Evolutionary conservation across 2,888 invertebrate species (phyloP), one percentile per base, ranked within the genome.

Genomic region (Clistopyga incitator): DNA sequence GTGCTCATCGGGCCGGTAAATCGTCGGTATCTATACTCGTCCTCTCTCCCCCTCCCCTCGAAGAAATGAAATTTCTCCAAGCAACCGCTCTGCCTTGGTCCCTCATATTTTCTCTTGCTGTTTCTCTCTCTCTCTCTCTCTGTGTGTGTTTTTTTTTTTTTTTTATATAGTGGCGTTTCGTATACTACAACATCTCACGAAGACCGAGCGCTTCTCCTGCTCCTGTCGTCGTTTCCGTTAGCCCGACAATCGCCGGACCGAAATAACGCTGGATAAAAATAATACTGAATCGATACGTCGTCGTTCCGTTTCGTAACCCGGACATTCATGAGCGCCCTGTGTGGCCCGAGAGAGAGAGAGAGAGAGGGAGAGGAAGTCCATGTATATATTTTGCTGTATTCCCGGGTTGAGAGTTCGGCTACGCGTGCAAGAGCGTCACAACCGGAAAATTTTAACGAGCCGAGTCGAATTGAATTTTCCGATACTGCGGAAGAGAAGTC

Each of bases 181-280:
- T 64, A 10, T 4, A 50, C 15, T 20, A 29, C 25, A 42, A 45
- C 13, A 13, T 2, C 18, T 15, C 54, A 13, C 25, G 15, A 45
- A 23, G 47, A 50, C 42, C 4, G 3, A 2, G 11, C 23, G 18
- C 11, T 54, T 25, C 47, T 50, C n/a, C 4, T 29, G 15, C 25
- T 67, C 64, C 50, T 25, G 38, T 20, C 18, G 34, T 15, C 29
- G 54, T 38, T 70, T 54, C 38, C 70, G 54, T 38, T 70, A 25
- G 20, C 50, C 52, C 71, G 78, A 54, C 61, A 45, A 71, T 78
- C 67, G 54, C n/a, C 29, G 59, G 23, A 61, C 78, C 70, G 70
- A 71, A 78, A 78, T 64, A 64, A 78, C 70, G 45, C 20, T 2
- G 23, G 78, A 78, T 70, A 78, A 70, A 38, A 78, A 78, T 78